phyloP scores from a whole-genome alignment of 2,797 vertebrate genomes.

The Halcyon chelicuti region DNA sequence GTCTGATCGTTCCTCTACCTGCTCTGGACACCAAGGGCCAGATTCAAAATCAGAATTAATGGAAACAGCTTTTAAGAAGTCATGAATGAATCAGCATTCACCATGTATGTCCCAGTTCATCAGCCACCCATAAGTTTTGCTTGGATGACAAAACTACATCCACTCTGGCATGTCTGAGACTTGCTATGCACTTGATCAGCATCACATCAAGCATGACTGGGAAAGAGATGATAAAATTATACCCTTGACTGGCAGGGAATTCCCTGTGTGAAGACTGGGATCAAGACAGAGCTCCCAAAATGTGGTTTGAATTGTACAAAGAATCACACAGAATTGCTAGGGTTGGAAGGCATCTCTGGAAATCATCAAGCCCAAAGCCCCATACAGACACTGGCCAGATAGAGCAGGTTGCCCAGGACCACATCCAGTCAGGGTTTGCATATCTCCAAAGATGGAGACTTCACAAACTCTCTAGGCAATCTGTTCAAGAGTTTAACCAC shows the following conservation, averaged over 20 bases:
- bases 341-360: not conserved
- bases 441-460: not conserved
- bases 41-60: not conserved
- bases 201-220: not conserved
- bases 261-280: not conserved
- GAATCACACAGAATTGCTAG: not conserved
- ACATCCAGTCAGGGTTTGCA: not conserved
- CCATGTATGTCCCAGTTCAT: not conserved
- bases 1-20: not conserved
- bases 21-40: not conserved
- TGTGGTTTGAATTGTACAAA: not conserved
- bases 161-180: not conserved
- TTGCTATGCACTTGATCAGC: not conserved
- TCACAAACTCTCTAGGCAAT: too few relatives aligned
- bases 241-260: not conserved
- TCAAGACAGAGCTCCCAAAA: not conserved
- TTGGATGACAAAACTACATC: not conserved
- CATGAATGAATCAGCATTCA: not conserved
- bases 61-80: not conserved
- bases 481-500: too few relatives aligned
- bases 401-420: not conserved
- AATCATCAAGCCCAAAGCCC: too few relatives aligned
- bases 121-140: not conserved
- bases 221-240: not conserved
- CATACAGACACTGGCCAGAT: fast-evolving